phyloP scores from a whole-genome alignment of 2,888 invertebrate genomes.

The Eilema sororculum region DNA sequence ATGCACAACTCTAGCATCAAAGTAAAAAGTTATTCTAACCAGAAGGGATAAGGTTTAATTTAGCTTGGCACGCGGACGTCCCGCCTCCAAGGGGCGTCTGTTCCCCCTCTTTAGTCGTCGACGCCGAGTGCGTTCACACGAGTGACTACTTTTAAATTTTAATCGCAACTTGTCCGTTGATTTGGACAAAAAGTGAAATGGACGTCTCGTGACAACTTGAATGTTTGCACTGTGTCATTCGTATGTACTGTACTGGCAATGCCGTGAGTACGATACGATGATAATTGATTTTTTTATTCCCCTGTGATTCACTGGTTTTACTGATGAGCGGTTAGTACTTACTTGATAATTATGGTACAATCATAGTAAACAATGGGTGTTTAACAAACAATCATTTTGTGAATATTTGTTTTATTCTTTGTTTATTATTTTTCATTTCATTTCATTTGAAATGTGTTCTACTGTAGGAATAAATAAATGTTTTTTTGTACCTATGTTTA shows the following conservation, averaged over 20 bases:
- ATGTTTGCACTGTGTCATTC: conserved; percentile 54
- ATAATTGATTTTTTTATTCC: conserved; percentile 48
- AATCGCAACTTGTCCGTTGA: conserved; percentile 80
- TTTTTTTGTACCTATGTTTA: too few species aligned
- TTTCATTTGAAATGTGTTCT: background rate
- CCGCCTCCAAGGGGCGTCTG: conserved; percentile 84
- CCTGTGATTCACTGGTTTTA: conserved; percentile 45
- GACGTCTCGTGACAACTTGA: conserved; percentile 68
- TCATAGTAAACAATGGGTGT: background rate
- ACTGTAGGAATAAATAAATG: too few species aligned
- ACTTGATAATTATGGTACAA: conserved; percentile 1
- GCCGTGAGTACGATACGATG: conserved; percentile 30
- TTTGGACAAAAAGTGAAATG: conserved; percentile 78
- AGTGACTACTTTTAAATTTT: conserved; percentile 83
- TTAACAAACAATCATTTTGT: background rate
- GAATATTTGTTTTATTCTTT: background rate
- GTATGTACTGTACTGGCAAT: conserved; percentile 46
- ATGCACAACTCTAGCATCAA: conserved; percentile 62
- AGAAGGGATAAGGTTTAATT: conserved; percentile 48
- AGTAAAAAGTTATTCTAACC: conserved; percentile 45
- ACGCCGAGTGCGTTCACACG: conserved; percentile 79
- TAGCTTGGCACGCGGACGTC: conserved; percentile 57
- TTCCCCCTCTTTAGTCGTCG: conserved; percentile 75
- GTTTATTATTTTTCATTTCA: background rate
- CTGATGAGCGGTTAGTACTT: conserved; percentile 7